Conservation (phyloP, 2,888 invertebrate genomes). For the Glaucopsyche alexis region DNA sequence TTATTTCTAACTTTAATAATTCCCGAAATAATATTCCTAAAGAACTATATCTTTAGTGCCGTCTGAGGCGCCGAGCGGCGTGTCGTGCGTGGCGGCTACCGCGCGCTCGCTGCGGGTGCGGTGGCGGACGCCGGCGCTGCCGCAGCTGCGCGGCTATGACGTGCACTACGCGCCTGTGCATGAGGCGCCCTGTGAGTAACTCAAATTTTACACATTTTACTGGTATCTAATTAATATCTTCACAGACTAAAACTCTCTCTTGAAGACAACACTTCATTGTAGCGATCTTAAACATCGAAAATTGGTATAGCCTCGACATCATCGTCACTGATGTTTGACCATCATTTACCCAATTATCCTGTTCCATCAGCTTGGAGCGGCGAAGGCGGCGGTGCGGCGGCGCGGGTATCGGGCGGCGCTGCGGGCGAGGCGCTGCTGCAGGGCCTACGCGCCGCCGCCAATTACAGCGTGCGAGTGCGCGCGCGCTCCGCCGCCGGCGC, state of each 20-base stretch:
- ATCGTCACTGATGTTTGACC: too few relatives aligned
- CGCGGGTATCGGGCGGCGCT: slow-evolving; percentile 42
- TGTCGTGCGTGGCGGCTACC: slow-evolving; percentile 84
- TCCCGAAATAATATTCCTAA: too few relatives aligned
- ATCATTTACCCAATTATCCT: background rate
- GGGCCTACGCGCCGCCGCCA: slow-evolving; percentile 87
- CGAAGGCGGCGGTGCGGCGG: slow-evolving; percentile 38
- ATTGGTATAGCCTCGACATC: too few relatives aligned
- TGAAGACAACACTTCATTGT: too few relatives aligned
- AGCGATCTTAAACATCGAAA: too few relatives aligned
- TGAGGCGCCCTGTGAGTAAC: slow-evolving; percentile 48
- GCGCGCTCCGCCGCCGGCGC: slow-evolving; percentile 89
- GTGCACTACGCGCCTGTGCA: slow-evolving; percentile 84
- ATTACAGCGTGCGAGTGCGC: slow-evolving; percentile 90
- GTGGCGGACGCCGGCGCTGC: slow-evolving; percentile 80
- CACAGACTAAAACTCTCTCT: too few relatives aligned
- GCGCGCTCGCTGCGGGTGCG: slow-evolving; percentile 86
- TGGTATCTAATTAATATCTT: too few relatives aligned
- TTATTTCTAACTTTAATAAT: too few relatives aligned
- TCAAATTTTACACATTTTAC: background rate
- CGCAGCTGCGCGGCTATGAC: slow-evolving; percentile 87
- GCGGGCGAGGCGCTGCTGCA: slow-evolving; percentile 78
- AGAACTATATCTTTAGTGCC: slow-evolving; percentile 76
- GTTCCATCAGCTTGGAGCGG: slow-evolving; percentile 43
- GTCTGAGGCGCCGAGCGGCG: slow-evolving; percentile 83